phyloP scores from a whole-genome alignment of 2,888 invertebrate species.

The Cabera pusaria region DNA sequence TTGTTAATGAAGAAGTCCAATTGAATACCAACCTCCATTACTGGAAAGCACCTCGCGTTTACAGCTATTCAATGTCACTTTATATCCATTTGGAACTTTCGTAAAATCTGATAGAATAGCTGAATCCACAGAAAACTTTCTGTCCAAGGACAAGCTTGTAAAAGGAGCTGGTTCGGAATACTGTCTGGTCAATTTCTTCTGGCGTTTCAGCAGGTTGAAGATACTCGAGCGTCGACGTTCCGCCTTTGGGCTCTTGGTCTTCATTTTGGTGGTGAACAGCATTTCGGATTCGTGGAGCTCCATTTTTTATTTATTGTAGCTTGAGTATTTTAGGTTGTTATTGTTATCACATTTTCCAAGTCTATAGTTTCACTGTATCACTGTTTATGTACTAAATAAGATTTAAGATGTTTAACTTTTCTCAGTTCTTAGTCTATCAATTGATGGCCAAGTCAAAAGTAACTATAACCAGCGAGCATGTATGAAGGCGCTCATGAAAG shows the following conservation, averaged over 20 bases:
- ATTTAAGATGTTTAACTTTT: too few relatives aligned
- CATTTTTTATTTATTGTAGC: too few relatives aligned
- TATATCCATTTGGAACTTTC: conserved; percentile 43
- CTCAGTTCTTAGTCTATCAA: too few relatives aligned
- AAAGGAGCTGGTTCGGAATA: conserved; percentile 56
- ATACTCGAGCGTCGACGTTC: conserved; percentile 64
- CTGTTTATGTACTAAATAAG: too few relatives aligned
- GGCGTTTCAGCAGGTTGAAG: conserved; percentile 58
- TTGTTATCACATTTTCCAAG: too few relatives aligned
- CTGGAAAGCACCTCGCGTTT: conserved; percentile 37
- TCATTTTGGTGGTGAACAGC: conserved; percentile 43
- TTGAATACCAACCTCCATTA: too few relatives aligned
- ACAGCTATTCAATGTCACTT: conserved; percentile 41
- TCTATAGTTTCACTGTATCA: too few relatives aligned
- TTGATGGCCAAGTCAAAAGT: too few relatives aligned
- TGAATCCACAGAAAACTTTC: conserved; percentile 68
- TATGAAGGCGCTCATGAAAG: too few relatives aligned
- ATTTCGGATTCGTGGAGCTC: conserved; percentile 40
- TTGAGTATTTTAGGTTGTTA: too few relatives aligned
- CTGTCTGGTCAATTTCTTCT: conserved; percentile 64
- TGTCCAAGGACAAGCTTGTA: conserved; percentile 33
- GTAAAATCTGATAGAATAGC: conserved; percentile 58
- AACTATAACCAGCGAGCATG: too few relatives aligned
- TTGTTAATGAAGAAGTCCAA: too few relatives aligned
- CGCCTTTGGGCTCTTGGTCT: conserved; percentile 44